These are phyloP conservation scores for Lepus oiostolus DNA, from an alignment of 2,797 vertebrate species.

Conservation along the genomic window DNA sequence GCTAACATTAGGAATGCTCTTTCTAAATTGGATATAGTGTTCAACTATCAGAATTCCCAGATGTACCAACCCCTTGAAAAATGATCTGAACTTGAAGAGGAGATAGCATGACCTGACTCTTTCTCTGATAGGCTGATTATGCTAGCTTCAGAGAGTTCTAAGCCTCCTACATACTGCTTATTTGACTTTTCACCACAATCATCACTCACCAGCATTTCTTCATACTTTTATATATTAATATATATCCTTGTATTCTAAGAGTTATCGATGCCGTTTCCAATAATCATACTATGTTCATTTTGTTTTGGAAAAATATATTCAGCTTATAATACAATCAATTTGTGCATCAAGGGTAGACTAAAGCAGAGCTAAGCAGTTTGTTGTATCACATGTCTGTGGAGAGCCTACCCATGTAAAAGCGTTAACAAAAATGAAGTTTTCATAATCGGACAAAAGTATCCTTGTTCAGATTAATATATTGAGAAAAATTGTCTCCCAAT, in stretches of 20 bases:
- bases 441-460: not conserved
- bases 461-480: not conserved
- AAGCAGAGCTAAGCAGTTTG: not conserved
- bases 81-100: not conserved
- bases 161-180: not conserved
- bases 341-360: not conserved
- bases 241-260: not conserved
- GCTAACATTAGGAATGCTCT: slow-evolving; percentile 69
- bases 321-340: not conserved
- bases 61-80: slow-evolving; percentile 26
- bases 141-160: not conserved
- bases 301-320: not conserved
- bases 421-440: slow-evolving; percentile 13
- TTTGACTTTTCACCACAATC: not conserved
- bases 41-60: slow-evolving; percentile 64
- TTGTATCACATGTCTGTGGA: not conserved
- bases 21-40: slow-evolving; percentile 65
- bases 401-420: not conserved
- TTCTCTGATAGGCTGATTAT: slow-evolving; percentile 12
- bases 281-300: not conserved
- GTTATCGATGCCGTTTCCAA: not conserved
- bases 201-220: not conserved
- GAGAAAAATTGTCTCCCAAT: not conserved
- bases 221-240: not conserved
- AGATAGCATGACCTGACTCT: not conserved